Conservation (phyloP, 2,113 vertebrate genomes). For the Coregonus clupeaformis region DNA sequence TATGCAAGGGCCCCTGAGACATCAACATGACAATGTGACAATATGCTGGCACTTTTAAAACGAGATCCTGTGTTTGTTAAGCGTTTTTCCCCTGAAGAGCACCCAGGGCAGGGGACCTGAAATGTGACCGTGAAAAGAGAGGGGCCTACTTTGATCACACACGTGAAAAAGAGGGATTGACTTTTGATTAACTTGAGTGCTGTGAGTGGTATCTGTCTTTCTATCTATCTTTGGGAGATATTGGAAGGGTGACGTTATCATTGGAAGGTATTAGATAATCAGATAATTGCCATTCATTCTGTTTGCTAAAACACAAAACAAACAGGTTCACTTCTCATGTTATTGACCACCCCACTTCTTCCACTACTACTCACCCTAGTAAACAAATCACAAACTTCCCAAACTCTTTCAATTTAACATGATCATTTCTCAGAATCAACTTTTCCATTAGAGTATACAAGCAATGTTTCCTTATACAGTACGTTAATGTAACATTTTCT, state of each 20-base stretch:
- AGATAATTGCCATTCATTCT: background rate
- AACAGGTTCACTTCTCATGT: conserved; percentile 6
- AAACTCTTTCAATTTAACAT: too few relatives aligned
- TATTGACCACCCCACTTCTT: too few relatives aligned
- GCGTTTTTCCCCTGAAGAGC: conserved; percentile 61
- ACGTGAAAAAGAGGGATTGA: conserved; percentile 43
- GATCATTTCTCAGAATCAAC: too few relatives aligned
- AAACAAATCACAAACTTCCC: conserved; percentile 19
- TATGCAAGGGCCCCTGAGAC: conserved; percentile 59
- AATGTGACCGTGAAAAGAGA: too few relatives aligned
- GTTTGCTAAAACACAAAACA: too few relatives aligned
- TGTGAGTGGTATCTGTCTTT: background rate
- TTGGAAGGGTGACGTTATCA: background rate
- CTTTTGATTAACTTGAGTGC: conserved; percentile 58
- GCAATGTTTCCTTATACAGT: conserved; percentile 6
- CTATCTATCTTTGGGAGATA: background rate
- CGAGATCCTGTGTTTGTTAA: conserved; percentile 77
- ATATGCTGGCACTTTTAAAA: conserved; percentile 62
- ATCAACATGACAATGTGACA: conserved; percentile 78
- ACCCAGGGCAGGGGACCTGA: conserved; percentile 47
- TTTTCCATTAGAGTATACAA: background rate
- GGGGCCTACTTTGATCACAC: conserved; percentile 67
- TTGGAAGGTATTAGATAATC: background rate
- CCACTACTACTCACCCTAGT: conserved; percentile 27
- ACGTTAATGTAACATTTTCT: conserved; percentile 41